Percentiles rank a stretch among this genome's conserved stretches.
These are phyloP conservation scores for Drosophila robusta DNA, from an alignment of 2,888 invertebrate species.

Conservation along the genomic window DNA sequence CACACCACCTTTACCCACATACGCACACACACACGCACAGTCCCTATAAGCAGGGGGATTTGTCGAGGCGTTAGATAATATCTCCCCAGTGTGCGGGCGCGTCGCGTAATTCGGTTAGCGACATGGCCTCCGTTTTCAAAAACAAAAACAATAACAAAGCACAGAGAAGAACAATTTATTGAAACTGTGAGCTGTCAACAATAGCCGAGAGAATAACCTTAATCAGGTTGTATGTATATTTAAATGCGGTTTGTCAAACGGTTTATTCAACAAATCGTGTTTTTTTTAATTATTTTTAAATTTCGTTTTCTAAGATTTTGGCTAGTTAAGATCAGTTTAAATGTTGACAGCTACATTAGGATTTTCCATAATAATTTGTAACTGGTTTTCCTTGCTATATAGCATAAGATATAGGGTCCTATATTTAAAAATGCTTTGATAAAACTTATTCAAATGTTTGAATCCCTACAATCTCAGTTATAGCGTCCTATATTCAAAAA, in stretches of 20 bases:
- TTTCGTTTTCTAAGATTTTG: too few species aligned
- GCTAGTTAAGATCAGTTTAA: too few species aligned
- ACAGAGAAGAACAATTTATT: conserved; percentile 16
- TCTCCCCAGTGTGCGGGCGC: conserved; percentile 57
- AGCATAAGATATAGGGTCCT: too few species aligned
- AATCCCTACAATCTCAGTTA: too few species aligned
- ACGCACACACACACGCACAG: conserved; percentile 15
- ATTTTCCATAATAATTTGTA: not conserved
- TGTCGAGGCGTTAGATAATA: conserved; percentile 74
- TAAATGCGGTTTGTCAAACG: conserved; percentile 5
- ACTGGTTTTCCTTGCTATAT: too few species aligned
- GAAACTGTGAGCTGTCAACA: conserved; percentile 21
- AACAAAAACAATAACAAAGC: conserved; percentile 10
- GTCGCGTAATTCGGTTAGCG: conserved; percentile 60
- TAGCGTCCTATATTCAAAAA: too few species aligned
- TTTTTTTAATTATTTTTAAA: not conserved
- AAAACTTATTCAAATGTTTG: too few species aligned
- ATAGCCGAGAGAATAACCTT: conserved; percentile 9
- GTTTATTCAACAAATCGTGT: conserved; percentile 5
- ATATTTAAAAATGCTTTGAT: too few species aligned
- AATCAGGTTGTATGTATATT: conserved; percentile 17
- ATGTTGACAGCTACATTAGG: too few species aligned
- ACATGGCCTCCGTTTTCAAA: conserved; percentile 44
- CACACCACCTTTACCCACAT: not conserved
- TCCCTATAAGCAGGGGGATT: conserved; percentile 64